phyloP scores from a whole-genome alignment of 1,140 invertebrate genomes.

The Drosophila lowei region DNA sequence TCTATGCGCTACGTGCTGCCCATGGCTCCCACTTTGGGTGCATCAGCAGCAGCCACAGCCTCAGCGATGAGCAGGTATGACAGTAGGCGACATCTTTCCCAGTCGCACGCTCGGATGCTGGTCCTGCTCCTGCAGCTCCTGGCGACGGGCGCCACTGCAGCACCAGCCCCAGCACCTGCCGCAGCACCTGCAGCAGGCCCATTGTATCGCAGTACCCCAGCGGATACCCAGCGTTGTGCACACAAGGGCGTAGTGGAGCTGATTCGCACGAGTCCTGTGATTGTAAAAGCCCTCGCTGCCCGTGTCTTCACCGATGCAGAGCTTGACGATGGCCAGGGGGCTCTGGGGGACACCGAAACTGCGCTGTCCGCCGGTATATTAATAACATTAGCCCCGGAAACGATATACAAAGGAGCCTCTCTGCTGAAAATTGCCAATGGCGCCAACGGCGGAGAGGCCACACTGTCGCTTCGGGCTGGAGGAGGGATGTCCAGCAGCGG shows the following conservation, averaged over 20 bases:
- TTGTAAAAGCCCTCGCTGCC: slow-evolving; percentile 78
- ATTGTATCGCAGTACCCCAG: slow-evolving; percentile 13
- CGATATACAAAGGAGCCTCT: slow-evolving; percentile 82
- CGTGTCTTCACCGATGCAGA: slow-evolving; percentile 70
- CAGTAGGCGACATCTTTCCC: slow-evolving; percentile 13
- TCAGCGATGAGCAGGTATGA: slow-evolving; percentile 33
- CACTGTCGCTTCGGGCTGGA: slow-evolving; percentile 15
- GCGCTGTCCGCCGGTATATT: slow-evolving; percentile 57
- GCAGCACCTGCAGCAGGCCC: slow-evolving; percentile 20
- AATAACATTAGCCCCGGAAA: slow-evolving; percentile 83
- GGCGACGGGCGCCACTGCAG: slow-evolving; percentile 3
- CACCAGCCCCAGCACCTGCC: slow-evolving; percentile 8
- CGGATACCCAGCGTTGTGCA: slow-evolving; percentile 59
- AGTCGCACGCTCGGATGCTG: slow-evolving; percentile 16
- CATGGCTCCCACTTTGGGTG: slow-evolving; percentile 42
- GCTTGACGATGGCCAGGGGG: slow-evolving; percentile 17
- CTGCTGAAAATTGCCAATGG: slow-evolving; percentile 71
- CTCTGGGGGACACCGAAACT: slow-evolving; percentile 3
- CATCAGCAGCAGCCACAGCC: slow-evolving; percentile 11
- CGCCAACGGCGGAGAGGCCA: slow-evolving; percentile 12
- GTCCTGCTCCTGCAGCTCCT: slow-evolving; percentile 35
- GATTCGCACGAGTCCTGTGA: slow-evolving; percentile 80
- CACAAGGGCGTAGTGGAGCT: slow-evolving; percentile 77
- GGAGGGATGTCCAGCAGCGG: slow-evolving; percentile 20
- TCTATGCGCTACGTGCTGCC: slow-evolving; percentile 10